phyloP scores from a whole-genome alignment of 2,113 vertebrate genomes.

The Amphilophus citrinellus region DNA sequence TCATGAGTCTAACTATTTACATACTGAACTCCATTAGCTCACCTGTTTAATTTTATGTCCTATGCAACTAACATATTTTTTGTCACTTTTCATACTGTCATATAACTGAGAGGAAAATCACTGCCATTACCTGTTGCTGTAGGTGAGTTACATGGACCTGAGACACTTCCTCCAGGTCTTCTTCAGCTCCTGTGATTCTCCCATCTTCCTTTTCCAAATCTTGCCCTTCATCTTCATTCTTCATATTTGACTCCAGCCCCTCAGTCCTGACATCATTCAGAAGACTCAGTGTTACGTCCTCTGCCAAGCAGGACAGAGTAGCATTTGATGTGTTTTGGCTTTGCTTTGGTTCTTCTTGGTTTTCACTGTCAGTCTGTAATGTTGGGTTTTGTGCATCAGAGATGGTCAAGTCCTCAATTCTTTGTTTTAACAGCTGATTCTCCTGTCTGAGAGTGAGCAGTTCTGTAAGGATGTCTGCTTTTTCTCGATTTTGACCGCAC shows the following conservation, averaged over 20 bases:
- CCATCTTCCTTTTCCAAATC: slow-evolving; percentile 23
- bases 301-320: background rate
- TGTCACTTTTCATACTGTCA: background rate
- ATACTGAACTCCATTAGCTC: no score
- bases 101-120: background rate
- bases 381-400: background rate
- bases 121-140: slow-evolving; percentile 62
- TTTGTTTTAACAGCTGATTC: slow-evolving; percentile 65
- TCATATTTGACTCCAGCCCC: background rate
- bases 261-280: slow-evolving; percentile 1
- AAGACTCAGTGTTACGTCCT: background rate
- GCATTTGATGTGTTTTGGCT: slow-evolving; percentile 15
- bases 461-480: slow-evolving; percentile 23
- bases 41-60: background rate
- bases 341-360: slow-evolving; percentile 21
- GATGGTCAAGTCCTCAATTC: background rate
- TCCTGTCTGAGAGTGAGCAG: slow-evolving; percentile 53
- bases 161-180: slow-evolving; percentile 27
- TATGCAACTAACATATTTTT: background rate
- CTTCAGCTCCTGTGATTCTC: background rate
- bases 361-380: slow-evolving; percentile 2
- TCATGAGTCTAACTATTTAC: no score
- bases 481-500: background rate
- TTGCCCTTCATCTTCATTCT: slow-evolving; percentile 13
- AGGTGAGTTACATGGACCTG: slow-evolving; percentile 45